phyloP scores from a whole-genome alignment of 2,797 vertebrate genomes.

The Tadarida brasiliensis region DNA sequence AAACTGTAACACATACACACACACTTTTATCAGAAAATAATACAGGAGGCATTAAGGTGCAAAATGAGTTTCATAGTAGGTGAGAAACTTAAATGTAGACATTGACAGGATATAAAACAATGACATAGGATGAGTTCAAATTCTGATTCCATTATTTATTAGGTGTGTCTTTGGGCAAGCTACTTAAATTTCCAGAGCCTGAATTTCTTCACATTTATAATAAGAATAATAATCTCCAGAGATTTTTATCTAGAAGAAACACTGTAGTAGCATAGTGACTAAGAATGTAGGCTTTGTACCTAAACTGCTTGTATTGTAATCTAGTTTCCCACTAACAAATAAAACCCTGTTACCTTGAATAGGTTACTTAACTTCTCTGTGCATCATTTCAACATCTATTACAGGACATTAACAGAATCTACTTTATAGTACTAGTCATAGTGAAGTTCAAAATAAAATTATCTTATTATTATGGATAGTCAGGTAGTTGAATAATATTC shows the following conservation, averaged over 20 bases:
- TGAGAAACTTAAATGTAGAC: neutral
- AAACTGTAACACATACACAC: neutral
- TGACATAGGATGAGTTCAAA: neutral
- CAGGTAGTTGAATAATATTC: neutral
- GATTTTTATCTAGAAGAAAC: neutral
- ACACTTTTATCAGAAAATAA: neutral
- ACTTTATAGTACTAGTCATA: neutral
- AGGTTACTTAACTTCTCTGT: too few species aligned
- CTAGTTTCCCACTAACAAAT: neutral
- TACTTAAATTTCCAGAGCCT: neutral
- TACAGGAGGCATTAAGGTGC: neutral
- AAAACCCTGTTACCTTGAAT: neutral
- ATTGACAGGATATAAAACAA: neutral
- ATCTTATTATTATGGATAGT: neutral
- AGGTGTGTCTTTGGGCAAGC: conserved; percentile 18
- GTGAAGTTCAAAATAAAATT: conserved; percentile 25
- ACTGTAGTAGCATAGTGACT: neutral
- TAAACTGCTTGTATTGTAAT: neutral
- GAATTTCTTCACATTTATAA: conserved; percentile 9
- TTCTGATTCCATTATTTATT: conserved; percentile 30
- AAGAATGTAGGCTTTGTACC: neutral
- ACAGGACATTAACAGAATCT: conserved; percentile 38
- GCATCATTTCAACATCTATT: neutral
- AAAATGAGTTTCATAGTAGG: neutral
- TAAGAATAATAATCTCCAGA: neutral